phyloP scores from a whole-genome alignment of 92 coral and sea anemone species.

The Ricordea florida region DNA sequence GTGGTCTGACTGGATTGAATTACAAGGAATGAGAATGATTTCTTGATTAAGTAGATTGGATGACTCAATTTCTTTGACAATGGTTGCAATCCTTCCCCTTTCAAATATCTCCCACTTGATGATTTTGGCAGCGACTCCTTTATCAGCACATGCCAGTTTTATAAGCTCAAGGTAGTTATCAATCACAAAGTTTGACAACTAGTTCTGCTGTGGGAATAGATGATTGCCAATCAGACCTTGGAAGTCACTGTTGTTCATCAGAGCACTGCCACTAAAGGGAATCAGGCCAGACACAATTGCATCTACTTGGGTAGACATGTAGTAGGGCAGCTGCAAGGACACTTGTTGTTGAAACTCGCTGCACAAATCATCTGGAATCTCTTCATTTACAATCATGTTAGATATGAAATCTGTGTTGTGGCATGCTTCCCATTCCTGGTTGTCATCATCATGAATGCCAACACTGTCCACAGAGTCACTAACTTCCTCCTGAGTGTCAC shows the following conservation, averaged over 20 bases:
- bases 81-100: neutral
- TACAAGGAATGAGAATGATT: constrained; percentile 9
- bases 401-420: too few relatives aligned
- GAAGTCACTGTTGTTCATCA: neutral
- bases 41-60: constrained; percentile 1
- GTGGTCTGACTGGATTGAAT: constrained; percentile 4
- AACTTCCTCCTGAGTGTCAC: neutral
- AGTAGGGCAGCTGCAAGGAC: neutral
- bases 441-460: too few relatives aligned
- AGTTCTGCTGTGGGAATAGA: constrained; percentile 3
- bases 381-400: neutral
- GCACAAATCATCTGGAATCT: neutral
- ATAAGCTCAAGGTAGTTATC: constrained; percentile 2
- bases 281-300: too few relatives aligned
- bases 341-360: neutral
- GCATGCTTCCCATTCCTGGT: too few relatives aligned
- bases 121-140: constrained; percentile 6
- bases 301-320: neutral
- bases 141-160: constrained; percentile 25
- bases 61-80: neutral
- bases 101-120: constrained; percentile 25
- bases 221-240: constrained; percentile 1
- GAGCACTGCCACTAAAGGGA: too few relatives aligned
- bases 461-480: constrained; percentile 2
- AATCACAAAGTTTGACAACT: constrained; percentile 20